Evolutionary conservation across 1,140 invertebrate genomes (phyloP).

Genomic region (Drosophila athabasca): DNA sequence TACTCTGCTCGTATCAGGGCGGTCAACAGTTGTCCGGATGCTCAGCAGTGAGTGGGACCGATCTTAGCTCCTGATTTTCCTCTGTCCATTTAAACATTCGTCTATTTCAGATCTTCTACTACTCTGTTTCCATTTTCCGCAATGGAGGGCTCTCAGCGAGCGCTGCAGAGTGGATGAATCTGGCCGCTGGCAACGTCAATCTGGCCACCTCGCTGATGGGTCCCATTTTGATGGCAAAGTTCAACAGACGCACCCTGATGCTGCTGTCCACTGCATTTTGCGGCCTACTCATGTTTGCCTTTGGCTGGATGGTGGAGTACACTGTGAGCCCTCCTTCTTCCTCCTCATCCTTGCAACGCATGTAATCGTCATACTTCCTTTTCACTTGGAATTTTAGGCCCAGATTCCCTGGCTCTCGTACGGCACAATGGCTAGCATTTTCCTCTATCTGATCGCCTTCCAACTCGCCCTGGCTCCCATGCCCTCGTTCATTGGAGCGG

Average conservation of each 20-base stretch:
- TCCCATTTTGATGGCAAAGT: constrained; percentile 85
- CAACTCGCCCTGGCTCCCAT: constrained; percentile 93
- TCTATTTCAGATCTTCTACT: constrained; percentile 87
- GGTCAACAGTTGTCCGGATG: constrained; percentile 94
- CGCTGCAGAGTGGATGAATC: constrained; percentile 86
- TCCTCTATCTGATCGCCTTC: constrained; percentile 91
- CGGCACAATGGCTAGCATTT: constrained; percentile 86
- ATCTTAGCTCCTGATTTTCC: too few species aligned
- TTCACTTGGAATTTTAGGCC: constrained; percentile 81
- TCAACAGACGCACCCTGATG: constrained; percentile 85
- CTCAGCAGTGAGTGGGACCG: constrained; percentile 87
- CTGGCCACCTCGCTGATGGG: constrained; percentile 87
- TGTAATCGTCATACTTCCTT: not conserved
- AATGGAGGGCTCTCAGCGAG: constrained; percentile 85
- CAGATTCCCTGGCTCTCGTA: constrained; percentile 85
- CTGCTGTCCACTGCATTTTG: constrained; percentile 85
- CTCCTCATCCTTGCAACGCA: not conserved
- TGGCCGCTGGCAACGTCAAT: constrained; percentile 88
- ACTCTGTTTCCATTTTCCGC: constrained; percentile 88
- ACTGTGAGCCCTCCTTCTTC: constrained; percentile 83
- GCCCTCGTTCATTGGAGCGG: constrained; percentile 90
- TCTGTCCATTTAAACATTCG: too few species aligned
- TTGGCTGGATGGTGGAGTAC: constrained; percentile 85
- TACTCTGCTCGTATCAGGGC: constrained; percentile 89
- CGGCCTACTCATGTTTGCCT: constrained; percentile 84